Evolutionary conservation across 2,888 invertebrate species (phyloP).

Genomic region (Chromoteleia sp.): DNA sequence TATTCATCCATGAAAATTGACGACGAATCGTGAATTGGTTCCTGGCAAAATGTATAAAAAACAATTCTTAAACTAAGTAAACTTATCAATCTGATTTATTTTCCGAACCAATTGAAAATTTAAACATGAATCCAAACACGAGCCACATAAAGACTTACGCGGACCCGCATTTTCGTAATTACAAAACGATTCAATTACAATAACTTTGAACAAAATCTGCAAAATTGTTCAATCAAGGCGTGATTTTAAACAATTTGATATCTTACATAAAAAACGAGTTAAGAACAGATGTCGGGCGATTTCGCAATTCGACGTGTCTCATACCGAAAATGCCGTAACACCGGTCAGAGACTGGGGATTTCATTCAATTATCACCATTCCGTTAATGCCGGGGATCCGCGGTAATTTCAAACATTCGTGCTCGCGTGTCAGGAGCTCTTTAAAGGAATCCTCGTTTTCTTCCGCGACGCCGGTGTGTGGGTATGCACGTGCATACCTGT

Average conservation of each 20-base stretch:
- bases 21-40: no score
- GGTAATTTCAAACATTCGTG: conserved; percentile 64
- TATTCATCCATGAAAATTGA: no score
- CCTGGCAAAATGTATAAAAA: no score
- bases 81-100: no score
- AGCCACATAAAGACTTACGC: no score
- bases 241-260: conserved; percentile 16
- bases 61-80: no score
- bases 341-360: conserved; percentile 35
- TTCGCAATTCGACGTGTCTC: conserved; percentile 22
- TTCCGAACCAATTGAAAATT: no score
- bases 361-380: conserved; percentile 69
- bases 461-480: conserved; percentile 42
- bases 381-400: conserved; percentile 62
- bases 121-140: no score
- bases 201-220: not conserved
- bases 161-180: no score
- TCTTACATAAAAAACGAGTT: conserved; percentile 7
- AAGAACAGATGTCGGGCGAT: conserved; percentile 36
- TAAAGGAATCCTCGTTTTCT: conserved; percentile 63
- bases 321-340: conserved; percentile 50
- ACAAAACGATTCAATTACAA: no score
- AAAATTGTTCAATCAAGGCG: conserved; percentile 27
- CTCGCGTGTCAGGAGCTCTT: conserved; percentile 68
- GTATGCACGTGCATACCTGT: conserved; percentile 54